These are phyloP conservation scores for Mnemiopsis leidyi DNA, from an alignment of 37 sponge, comb jelly and placozoan genomes.

Conservation along the genomic window DNA sequence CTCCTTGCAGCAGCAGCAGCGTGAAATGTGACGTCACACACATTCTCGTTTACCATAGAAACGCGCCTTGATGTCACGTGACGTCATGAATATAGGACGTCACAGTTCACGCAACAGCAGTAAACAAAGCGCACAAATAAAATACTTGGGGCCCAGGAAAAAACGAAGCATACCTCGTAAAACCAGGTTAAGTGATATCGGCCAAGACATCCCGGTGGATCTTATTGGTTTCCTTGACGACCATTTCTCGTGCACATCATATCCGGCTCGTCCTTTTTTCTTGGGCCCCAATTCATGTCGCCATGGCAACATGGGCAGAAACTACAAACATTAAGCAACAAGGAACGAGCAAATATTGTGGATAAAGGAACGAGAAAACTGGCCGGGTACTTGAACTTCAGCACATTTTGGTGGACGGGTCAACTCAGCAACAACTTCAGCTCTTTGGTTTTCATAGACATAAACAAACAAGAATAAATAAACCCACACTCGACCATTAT, in stretches of 20 bases:
- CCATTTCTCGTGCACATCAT: neutral
- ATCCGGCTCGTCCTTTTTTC: slow-evolving; percentile 25
- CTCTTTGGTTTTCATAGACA: neutral
- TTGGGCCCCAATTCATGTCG: neutral
- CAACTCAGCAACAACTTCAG: neutral
- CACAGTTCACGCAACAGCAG: slow-evolving; percentile 29
- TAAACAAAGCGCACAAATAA: slow-evolving; percentile 49
- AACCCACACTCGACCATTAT: neutral
- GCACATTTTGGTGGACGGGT: neutral
- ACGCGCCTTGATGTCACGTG: slow-evolving; percentile 1
- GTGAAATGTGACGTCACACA: slow-evolving; percentile 32
- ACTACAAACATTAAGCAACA: slow-evolving; percentile 16
- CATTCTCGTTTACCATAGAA: neutral
- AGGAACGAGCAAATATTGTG: slow-evolving; percentile 32
- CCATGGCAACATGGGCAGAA: slow-evolving; percentile 20
- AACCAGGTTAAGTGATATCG: neutral
- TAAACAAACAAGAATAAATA: neutral
- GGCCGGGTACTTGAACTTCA: neutral
- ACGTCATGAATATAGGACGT: neutral
- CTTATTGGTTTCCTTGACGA: neutral
- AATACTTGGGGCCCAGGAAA: slow-evolving; percentile 46
- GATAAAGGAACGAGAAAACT: neutral
- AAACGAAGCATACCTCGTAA: slow-evolving; percentile 21
- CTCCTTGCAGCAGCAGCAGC: slow-evolving; percentile 19
- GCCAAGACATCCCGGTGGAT: neutral